Evolutionary conservation across 2,113 vertebrate species (phyloP), one percentile per base, ranked within the genome.

Genomic region (Bombycilla garrulus): DNA sequence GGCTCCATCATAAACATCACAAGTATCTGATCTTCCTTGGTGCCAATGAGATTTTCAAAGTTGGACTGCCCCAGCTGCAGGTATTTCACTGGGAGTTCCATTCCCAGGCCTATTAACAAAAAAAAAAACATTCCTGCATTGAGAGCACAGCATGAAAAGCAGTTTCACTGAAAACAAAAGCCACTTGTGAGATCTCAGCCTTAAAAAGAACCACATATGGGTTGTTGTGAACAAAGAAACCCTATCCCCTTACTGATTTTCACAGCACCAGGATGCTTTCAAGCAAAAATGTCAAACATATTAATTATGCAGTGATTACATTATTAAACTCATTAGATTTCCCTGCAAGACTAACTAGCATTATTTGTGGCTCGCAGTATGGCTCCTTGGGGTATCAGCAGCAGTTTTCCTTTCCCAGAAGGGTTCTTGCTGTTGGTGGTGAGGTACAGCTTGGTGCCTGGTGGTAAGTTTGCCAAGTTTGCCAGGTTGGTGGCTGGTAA

Each of bases 361-460:
- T 93, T 98, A 96, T 98, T 99, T 66, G 99, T 99, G 70, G 99
- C 99, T 88, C 99, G 94, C 81, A 99, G 98, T 82, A 99, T 99
- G 77, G 99, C 99, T 97, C 99, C 99, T 95, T 99, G 99, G 53
- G 99, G 99, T 81, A 99, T 99, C 84, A 99, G 98, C 81, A 99
- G 98, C 87, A 99, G 98, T 96, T 99, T 99, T 95, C 99, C 99
- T 97, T 99, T 99, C 85, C 99, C 99, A 10, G 99, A 99, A 44
- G 99, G 99, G 86, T 99, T 99, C 98, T 99, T 99, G 97, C 99
- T 99, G 97, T 99, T 99, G 48, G 99, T 99, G 73, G 99, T 99
- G 90, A 99, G 98, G 98, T 99, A 99, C 36, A 99, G 98, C 91
- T 99, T 99, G 88, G 99, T 99, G 93, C 99, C 99, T 33, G 99